Base-by-base conservation (phyloP, 2,797 vertebrate species). In the Enteromius anoplus region DNA sequence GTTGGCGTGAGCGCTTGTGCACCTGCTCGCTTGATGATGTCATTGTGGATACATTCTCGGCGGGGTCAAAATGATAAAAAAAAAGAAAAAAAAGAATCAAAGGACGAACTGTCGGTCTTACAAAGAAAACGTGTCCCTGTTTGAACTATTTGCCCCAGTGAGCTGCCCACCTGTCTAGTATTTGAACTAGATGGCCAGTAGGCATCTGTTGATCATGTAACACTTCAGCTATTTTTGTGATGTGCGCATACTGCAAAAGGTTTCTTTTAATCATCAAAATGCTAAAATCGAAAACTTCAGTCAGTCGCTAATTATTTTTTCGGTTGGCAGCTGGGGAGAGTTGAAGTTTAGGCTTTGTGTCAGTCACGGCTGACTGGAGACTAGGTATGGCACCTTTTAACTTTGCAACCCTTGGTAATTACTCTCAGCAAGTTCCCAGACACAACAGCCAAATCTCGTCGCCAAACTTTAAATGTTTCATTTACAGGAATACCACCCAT, bases 321-420 rank as follows among this genome's bases (percentile, higher is more conserved):
- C 53, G 85, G 82, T 76, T 69, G 93, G 94, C 94, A 92, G 92
- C 94, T 96, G 93, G 92, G 93, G 93, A 94, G 95, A 96, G 96
- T 97, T 96, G 93, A 91, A 95, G 94, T 95, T 95, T 94, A 95
- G 93, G 93, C 92, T 93, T 93, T 97, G 95, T 97, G 96, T 97
- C 96, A 95, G 96, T 95, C 95, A 96, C 95, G 97, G 96, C 96
- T 95, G 94, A 96, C 95, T 97, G 95, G 93, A 94, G 94, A 92
- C 89, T 93, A 93, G 97, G 96, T 95, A 98, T 98, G 97, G 96
- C 95, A 93, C 95, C 94, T 96, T 96, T 98, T 97, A 98, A 98
- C 97, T 97, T 96, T 93, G 90, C 96, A 96, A 96, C 96, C 96
- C 95, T 96, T 95, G 92, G 95, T 96, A 97, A 97, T 96, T 94